Base-by-base conservation (phyloP, 2,888 invertebrate genomes). In the Drosophila pseudotakahashii region DNA sequence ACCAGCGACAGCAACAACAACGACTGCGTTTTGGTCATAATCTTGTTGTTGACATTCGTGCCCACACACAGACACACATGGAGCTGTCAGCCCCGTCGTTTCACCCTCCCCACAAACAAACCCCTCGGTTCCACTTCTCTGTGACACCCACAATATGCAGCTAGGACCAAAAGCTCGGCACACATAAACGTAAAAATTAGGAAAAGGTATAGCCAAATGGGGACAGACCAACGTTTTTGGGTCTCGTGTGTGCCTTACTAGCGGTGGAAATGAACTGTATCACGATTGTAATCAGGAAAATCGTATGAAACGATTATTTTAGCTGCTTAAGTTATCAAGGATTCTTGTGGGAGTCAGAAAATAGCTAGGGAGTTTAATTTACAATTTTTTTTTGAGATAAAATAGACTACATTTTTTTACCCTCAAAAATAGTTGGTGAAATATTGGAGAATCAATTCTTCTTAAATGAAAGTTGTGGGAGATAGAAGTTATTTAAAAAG, bases 31-130 rank as follows among this genome's bases (percentile, higher is more conserved):
- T 48, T 75, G 78, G 79, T 64, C 76, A 78, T 81, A 78, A 78
- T 81, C 81, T 78, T 78, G 79, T 69, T 78, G 78, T 78, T 78
- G 78, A 81, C 78, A 78, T 78, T 81, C 73, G 58, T 81, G 72
- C 78, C 79, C 79, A 62, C 79, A 79, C 73, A 55, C 71, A 67
- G 72, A 62, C 63, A 76, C 70, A 70, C 70, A 70, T 67, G 61
- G 63, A 80, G 67, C 78, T 78, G 78, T 80, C 80, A 77, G 50
- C 16, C 11, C 32, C 32, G 45, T 30, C 45, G 30, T 9, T 16
- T 47, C 48, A 50, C 10, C 13, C 32, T 45, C 51, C 39, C 9
- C 19, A 19, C 19, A 19, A 3, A 19, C n/a, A 19, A 3, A 19
- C 14, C 32, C 9, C 32, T 0, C 16, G 13, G 32, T 13, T 19